Evolutionary conservation across 1,140 invertebrate species (phyloP).

Genomic region (Aradophagus sp.): DNA sequence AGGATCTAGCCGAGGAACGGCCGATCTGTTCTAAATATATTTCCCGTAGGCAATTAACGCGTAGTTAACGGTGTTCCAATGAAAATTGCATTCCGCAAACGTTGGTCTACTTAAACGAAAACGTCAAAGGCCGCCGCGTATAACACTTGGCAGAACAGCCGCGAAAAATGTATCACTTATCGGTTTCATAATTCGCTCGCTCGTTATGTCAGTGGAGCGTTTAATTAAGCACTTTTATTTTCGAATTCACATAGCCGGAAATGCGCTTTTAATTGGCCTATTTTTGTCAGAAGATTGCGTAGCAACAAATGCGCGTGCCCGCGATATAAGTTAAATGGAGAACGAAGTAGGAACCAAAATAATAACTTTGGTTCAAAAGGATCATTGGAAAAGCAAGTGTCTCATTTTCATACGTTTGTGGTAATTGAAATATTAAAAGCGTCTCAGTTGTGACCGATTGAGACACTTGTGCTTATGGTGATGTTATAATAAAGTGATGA

Average conservation of each 20-base stretch:
- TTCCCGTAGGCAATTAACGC: slow-evolving; percentile 50
- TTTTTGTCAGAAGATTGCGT: too few relatives aligned
- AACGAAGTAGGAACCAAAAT: not conserved
- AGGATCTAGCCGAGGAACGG: too few relatives aligned
- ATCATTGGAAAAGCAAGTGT: too few relatives aligned
- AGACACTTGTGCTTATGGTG: too few relatives aligned
- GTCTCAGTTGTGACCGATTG: too few relatives aligned
- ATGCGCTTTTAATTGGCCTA: slow-evolving; percentile 16
- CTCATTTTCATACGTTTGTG: too few relatives aligned
- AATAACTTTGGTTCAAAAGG: too few relatives aligned
- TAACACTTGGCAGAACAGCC: slow-evolving; percentile 8
- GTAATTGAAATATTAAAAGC: too few relatives aligned
- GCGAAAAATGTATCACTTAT: slow-evolving; percentile 24
- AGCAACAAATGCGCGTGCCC: slow-evolving; percentile 8
- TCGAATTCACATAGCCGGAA: slow-evolving; percentile 30
- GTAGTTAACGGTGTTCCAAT: slow-evolving; percentile 46
- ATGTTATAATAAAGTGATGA: too few relatives aligned
- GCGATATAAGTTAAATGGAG: not conserved
- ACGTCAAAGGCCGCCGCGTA: slow-evolving; percentile 2
- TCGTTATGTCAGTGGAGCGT: slow-evolving; percentile 15
- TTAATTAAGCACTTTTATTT: slow-evolving; percentile 33
- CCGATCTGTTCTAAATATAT: slow-evolving; percentile 40
- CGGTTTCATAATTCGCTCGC: slow-evolving; percentile 19
- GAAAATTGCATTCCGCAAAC: slow-evolving; percentile 38
- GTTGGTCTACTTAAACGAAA: slow-evolving; percentile 38